Evolutionary conservation across 1,140 invertebrate species (phyloP), one percentile per base, ranked within the genome.

Genomic region (Trichonephila clavata): DNA sequence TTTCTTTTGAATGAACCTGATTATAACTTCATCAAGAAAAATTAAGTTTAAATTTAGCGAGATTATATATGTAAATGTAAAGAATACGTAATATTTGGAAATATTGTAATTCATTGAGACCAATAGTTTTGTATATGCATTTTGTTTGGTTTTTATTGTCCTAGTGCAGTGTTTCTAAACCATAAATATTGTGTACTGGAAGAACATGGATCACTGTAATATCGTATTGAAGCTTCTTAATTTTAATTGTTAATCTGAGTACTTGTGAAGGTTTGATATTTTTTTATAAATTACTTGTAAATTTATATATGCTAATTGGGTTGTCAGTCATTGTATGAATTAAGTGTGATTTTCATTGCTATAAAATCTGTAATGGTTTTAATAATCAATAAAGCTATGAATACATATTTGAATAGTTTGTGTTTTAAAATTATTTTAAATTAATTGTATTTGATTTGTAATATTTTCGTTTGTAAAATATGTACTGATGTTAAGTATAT

Each of bases 131-230:
- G 27, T 32, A 13, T 32, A 18, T 77, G 18, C 18, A 39, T 18
- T 39, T 77, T 77, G 7, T 14, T 8, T 57, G 32, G 14, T 84
- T 18, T 84, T 18, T 20, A 14, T 83, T 83, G 20, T 84, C 24
- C 84, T 86, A 86, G 84, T 86, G 61, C 84, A 86, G 84, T 86
- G 84, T 86, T 86, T 86, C 84, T 61, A 32, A 86, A 86, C 84
- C 84, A 50, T 32, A 68, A 68, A 14, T 68, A 68, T 14, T 68
- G n/a, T 50, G 10, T 50, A 10, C 7, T 50, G 1, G 50, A 1
- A 13, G 43, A 6, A 8, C 10, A 10, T 50, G 50, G 32, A 39
- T 39, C 32, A 39, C 32, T 39, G 32, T 39, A 39, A 39, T 39
- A 39, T 39, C 32, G 2, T 39, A 39, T 39, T 39, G 32, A 39